These are phyloP conservation scores for Rhynchotus rufescens DNA, from an alignment of 2,797 vertebrate genomes.

Conservation along the genomic window DNA sequence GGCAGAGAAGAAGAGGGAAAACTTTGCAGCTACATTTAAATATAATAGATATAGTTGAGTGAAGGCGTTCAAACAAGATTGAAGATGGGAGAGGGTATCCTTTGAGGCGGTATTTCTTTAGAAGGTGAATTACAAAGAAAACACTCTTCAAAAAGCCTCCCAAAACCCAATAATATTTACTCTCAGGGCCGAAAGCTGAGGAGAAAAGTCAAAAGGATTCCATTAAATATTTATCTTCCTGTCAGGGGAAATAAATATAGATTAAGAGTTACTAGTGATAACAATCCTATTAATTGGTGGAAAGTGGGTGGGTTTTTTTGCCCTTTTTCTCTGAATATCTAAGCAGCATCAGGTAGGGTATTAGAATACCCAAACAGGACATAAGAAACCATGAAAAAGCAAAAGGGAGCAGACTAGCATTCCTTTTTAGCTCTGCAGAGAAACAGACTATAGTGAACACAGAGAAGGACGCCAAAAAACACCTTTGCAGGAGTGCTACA, in stretches of 20 bases:
- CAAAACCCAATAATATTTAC: background rate
- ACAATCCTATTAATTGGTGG: background rate
- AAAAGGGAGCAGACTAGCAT: background rate
- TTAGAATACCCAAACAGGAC: background rate
- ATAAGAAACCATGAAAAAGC: background rate
- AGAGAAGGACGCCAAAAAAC: background rate
- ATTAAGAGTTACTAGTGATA: background rate
- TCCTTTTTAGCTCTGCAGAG: background rate
- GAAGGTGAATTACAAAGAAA: background rate
- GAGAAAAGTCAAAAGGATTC: background rate
- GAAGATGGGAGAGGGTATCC: background rate
- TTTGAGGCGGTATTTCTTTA: background rate
- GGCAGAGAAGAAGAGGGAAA: background rate
- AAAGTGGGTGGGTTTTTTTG: background rate
- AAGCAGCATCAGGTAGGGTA: background rate
- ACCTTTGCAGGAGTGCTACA: background rate
- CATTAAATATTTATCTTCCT: background rate
- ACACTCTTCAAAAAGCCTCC: background rate
- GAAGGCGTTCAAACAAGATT: background rate
- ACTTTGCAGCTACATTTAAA: background rate
- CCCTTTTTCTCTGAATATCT: background rate
- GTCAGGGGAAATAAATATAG: background rate
- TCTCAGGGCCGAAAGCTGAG: background rate
- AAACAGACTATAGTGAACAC: background rate
- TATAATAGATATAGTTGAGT: background rate